Percentiles rank a stretch among this genome's conserved stretches.
Evolutionary conservation across 2,113 vertebrate species (phyloP).

Genomic region (Sinocyclocheilus anophthalmus): DNA sequence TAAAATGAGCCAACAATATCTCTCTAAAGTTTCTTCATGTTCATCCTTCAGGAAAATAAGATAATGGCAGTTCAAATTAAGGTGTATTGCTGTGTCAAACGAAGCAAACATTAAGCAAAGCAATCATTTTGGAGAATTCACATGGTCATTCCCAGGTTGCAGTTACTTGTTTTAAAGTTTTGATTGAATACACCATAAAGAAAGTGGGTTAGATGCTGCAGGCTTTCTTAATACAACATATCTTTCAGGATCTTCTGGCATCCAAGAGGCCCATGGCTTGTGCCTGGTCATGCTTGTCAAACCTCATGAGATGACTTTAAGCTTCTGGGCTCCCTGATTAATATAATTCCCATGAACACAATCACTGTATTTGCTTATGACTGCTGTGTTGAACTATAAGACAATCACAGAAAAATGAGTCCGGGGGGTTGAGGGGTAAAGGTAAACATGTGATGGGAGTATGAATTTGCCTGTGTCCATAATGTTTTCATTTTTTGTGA

Average conservation of each 20-base stretch:
- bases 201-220: conserved; percentile 14
- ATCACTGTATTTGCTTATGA: conserved; percentile 4
- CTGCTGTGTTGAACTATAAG: conserved; percentile 2
- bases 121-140: not conserved
- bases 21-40: not conserved
- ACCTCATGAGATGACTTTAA: conserved; percentile 29
- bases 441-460: conserved; percentile 26
- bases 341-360: conserved; percentile 24
- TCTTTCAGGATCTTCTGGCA: not conserved
- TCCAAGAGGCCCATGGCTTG: not conserved
- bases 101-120: not conserved
- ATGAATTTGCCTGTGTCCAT: conserved; percentile 24
- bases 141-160: not conserved
- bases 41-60: not conserved
- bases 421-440: not conserved
- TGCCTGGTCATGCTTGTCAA: conserved; percentile 33
- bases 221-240: conserved; percentile 32
- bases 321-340: conserved; percentile 24
- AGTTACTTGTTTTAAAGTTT: not conserved
- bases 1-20: too few species aligned
- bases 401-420: not conserved
- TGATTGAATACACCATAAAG: conserved; percentile 1
- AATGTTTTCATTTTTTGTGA: not conserved
- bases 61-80: not conserved
- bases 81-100: not conserved